phyloP scores from a whole-genome alignment of 2,888 invertebrate genomes.

The Chalcosyrphus nemorum region DNA sequence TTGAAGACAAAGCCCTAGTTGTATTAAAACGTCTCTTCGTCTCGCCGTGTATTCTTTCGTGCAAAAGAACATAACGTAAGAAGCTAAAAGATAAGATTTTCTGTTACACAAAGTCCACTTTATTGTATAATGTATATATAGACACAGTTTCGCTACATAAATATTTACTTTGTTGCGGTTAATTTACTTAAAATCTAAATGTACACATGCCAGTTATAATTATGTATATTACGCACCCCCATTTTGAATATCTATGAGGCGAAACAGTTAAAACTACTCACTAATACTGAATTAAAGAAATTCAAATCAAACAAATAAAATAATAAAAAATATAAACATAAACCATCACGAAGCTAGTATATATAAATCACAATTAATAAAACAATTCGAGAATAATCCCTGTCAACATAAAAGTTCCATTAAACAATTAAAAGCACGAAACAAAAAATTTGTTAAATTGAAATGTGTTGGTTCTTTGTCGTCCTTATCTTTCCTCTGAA shows the following conservation, averaged over 20 bases:
- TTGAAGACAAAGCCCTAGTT: too few relatives aligned
- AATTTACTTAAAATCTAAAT: slow-evolving; percentile 38
- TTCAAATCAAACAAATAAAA: background rate
- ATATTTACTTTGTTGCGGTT: slow-evolving; percentile 50
- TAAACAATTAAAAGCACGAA: background rate
- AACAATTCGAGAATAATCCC: slow-evolving; percentile 5
- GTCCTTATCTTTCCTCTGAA: background rate
- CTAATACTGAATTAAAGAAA: slow-evolving; percentile 59
- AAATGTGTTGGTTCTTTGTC: slow-evolving; percentile 4
- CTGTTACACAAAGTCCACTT: slow-evolving; percentile 61
- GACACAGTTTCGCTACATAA: slow-evolving; percentile 54
- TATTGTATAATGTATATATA: slow-evolving; percentile 60
- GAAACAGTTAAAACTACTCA: slow-evolving; percentile 24
- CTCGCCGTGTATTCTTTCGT: too few relatives aligned
- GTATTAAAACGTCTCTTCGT: too few relatives aligned
- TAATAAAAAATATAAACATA: too few relatives aligned
- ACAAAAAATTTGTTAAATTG: slow-evolving; percentile 44
- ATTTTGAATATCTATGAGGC: slow-evolving; percentile 15
- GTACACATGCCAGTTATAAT: slow-evolving; percentile 38
- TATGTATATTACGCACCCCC: slow-evolving; percentile 37
- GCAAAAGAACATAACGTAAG: background rate
- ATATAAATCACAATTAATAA: slow-evolving; percentile 36
- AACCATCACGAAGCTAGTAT: slow-evolving; percentile 7
- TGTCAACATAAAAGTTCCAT: background rate
- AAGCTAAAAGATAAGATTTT: background rate